A percentile compares a stretch with the other conserved stretches of the same genome.
Conservation (phyloP, 2,888 invertebrate species). For the Congeria kusceri region DNA sequence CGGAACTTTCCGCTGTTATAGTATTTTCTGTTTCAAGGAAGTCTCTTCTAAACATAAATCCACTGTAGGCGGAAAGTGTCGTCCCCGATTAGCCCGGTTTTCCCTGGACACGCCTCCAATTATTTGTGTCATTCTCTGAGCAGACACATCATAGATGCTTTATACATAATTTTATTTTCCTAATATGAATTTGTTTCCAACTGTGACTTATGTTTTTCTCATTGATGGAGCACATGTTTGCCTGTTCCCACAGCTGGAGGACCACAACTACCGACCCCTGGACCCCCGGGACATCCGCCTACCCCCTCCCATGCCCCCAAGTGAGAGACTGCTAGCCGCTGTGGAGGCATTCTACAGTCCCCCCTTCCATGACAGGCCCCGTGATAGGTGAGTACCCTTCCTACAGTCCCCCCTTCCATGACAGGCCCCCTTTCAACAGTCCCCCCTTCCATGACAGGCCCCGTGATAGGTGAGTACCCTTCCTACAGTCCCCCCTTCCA, state of each 20-base stretch:
- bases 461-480: conserved; percentile 89
- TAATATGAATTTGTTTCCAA: too few species aligned
- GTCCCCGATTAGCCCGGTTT: too few species aligned
- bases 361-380: conserved; percentile 96
- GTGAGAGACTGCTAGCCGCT: conserved; percentile 95
- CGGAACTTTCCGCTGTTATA: too few species aligned
- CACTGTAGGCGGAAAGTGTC: too few species aligned
- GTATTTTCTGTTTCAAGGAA: too few species aligned
- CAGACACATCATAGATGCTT: too few species aligned
- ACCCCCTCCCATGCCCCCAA: conserved; percentile 97
- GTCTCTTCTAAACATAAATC: too few species aligned
- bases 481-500: conserved; percentile 98
- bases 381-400: conserved; percentile 91
- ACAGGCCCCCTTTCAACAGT: conserved; percentile 97
- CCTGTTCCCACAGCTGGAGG: conserved; percentile 90
- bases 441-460: conserved; percentile 97
- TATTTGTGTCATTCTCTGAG: too few species aligned
- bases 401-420: conserved; percentile 97
- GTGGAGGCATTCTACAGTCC: conserved; percentile 98
- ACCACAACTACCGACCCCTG: conserved; percentile 94
- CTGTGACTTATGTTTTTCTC: too few species aligned
- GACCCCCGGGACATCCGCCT: conserved; percentile 96
- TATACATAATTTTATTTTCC: too few species aligned
- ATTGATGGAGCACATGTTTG: too few species aligned
- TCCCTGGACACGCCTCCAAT: too few species aligned